Percentiles rank a stretch among this genome's conserved stretches.
phyloP scores from a whole-genome alignment of 1,140 invertebrate species.

The Holcopasites calliopsidis region DNA sequence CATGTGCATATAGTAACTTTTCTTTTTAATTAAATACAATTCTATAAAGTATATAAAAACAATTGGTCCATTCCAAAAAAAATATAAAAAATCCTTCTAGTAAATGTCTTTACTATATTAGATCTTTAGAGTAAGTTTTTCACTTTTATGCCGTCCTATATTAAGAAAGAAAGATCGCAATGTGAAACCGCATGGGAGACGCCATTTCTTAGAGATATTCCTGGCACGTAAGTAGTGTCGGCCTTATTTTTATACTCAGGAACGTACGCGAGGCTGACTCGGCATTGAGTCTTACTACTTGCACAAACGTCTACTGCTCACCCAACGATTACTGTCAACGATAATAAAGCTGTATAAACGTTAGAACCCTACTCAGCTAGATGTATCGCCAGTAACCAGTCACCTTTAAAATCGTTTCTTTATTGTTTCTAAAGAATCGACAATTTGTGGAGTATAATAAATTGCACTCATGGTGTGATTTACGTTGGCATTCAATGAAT shows the following conservation, averaged over 20 bases:
- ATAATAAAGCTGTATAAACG: constrained; percentile 37
- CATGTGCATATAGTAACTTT: too few relatives aligned
- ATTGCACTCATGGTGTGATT: too few relatives aligned
- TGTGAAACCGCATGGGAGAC: background rate
- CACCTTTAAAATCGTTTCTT: background rate
- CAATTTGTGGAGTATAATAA: background rate
- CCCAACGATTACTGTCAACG: constrained; percentile 2
- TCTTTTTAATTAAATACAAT: too few relatives aligned
- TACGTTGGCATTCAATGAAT: too few relatives aligned
- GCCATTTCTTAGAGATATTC: constrained; percentile 31
- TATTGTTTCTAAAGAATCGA: background rate
- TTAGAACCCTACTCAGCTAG: background rate
- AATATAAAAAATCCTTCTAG: background rate
- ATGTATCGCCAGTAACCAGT: background rate
- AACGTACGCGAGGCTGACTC: constrained; percentile 40
- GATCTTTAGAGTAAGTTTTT: constrained; percentile 15
- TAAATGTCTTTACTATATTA: background rate
- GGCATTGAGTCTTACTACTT: constrained; percentile 48
- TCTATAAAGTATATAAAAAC: too few relatives aligned
- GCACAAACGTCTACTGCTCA: constrained; percentile 1
- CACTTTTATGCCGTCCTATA: constrained; percentile 11
- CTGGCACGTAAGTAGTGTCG: constrained; percentile 22
- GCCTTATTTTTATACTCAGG: constrained; percentile 43
- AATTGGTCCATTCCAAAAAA: too few relatives aligned
- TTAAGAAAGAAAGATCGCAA: constrained; percentile 1